Evolutionary conservation across 2,113 vertebrate species (phyloP).

Genomic region (Psittacus erithacus): DNA sequence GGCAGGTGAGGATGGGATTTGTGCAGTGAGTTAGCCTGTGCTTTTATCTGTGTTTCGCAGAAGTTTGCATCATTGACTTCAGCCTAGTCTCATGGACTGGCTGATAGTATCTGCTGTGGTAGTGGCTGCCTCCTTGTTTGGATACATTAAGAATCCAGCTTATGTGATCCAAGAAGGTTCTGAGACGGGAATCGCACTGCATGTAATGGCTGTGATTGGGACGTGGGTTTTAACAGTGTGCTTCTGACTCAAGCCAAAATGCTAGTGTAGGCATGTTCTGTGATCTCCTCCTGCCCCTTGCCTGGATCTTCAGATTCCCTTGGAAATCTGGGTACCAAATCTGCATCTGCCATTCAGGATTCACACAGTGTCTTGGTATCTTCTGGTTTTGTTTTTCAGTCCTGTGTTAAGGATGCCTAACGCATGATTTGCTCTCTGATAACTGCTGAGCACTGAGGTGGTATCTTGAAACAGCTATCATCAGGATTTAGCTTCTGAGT

Average conservation of each 20-base stretch:
- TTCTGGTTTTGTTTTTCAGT: background rate
- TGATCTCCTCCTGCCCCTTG: accelerated
- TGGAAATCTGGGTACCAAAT: background rate
- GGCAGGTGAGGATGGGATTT: background rate
- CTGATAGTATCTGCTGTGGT: background rate
- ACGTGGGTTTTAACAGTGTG: background rate
- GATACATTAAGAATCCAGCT: background rate
- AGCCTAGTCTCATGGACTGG: background rate
- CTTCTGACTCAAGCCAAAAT: background rate
- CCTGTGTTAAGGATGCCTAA: background rate
- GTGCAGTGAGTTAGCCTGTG: background rate
- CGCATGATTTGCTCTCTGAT: background rate
- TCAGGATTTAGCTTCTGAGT: background rate
- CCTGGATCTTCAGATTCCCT: background rate
- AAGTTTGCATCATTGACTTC: background rate
- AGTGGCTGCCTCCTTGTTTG: background rate
- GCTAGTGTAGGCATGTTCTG: background rate
- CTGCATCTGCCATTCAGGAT: background rate
- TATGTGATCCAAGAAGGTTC: background rate
- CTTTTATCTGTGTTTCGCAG: background rate
- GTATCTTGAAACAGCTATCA: background rate
- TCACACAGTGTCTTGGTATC: background rate
- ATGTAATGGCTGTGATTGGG: accelerated
- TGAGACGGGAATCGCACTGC: accelerated
- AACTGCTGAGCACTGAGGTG: background rate